Evolutionary conservation across 1,140 invertebrate species (phyloP).

Genomic region (Heliconius himera): DNA sequence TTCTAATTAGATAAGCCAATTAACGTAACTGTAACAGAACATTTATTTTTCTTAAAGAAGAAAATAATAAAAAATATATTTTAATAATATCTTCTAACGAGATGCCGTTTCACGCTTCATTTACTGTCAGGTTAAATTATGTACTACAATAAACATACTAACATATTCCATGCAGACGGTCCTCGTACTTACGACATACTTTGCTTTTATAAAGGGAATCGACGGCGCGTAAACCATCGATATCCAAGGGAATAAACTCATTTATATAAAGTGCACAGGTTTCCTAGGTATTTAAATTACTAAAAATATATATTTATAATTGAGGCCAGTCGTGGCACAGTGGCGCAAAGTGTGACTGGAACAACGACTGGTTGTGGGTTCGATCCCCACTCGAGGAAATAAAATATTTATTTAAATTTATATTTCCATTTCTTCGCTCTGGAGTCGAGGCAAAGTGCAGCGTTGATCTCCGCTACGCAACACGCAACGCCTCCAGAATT

Average conservation of each 20-base stretch:
- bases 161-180: slow-evolving; percentile 46
- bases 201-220: slow-evolving; percentile 61
- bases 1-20: no score
- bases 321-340: no score
- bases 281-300: slow-evolving; percentile 13
- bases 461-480: no score
- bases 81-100: not conserved
- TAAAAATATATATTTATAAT: not conserved
- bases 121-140: slow-evolving; percentile 22
- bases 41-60: not conserved
- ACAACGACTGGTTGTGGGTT: no score
- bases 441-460: no score
- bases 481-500: no score
- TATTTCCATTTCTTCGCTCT: no score
- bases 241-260: slow-evolving; percentile 55
- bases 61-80: not conserved
- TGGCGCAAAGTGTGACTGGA: no score
- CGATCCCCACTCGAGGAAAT: no score
- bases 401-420: no score
- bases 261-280: slow-evolving; percentile 37
- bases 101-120: slow-evolving; percentile 9
- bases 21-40: not conserved
- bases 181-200: slow-evolving; percentile 54
- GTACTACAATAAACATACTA: slow-evolving; percentile 41
- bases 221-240: slow-evolving; percentile 62